Percentiles rank a stretch among this genome's conserved stretches.
phyloP scores from a whole-genome alignment of 2,113 vertebrate genomes.

The Bujurquina vittata region DNA sequence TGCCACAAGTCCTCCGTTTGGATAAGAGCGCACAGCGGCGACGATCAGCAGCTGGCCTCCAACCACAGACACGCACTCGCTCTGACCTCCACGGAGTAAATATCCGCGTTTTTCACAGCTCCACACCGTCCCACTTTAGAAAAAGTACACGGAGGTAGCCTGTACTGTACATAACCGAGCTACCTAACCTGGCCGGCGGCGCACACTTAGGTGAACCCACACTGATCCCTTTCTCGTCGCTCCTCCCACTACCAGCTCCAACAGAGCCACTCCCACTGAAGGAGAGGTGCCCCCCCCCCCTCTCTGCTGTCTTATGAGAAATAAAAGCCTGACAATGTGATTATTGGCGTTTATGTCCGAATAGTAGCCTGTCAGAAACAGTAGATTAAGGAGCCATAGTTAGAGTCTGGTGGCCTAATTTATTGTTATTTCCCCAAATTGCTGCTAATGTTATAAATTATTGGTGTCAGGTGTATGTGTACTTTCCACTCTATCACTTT shows the following conservation, averaged over 20 bases:
- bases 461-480: not conserved
- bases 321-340: not conserved
- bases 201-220: conserved; percentile 38
- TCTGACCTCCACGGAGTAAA: not conserved
- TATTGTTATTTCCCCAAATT: not conserved
- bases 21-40: conserved; percentile 28
- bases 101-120: not conserved
- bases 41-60: conserved; percentile 11
- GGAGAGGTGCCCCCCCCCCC: not conserved
- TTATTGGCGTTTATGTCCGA: not conserved
- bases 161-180: not conserved
- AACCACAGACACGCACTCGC: not conserved
- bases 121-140: not conserved
- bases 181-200: conserved; percentile 38
- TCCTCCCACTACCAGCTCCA: conserved; percentile 47
- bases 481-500: not conserved
- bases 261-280: not conserved
- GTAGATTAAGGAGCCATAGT: not conserved
- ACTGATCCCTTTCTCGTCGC: conserved; percentile 25
- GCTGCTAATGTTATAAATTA: not conserved
- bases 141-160: not conserved
- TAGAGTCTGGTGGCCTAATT: not conserved
- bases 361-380: not conserved
- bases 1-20: conserved; percentile 24
- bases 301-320: not conserved